Evolutionary conservation across 2,113 vertebrate species (phyloP), one percentile per base, ranked within the genome.

Genomic region (Caretta caretta): DNA sequence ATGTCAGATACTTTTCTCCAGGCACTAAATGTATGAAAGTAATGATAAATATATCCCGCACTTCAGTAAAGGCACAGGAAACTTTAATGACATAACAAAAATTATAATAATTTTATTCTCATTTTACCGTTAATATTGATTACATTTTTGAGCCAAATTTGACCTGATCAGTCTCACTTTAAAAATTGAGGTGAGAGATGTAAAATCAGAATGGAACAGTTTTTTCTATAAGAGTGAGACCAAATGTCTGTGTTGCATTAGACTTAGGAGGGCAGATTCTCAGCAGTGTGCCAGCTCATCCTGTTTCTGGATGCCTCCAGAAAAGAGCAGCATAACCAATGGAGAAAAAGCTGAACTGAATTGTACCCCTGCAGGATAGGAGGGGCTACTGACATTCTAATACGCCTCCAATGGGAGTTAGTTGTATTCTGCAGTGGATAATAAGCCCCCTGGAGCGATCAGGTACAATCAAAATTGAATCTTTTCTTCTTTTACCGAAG

Each of bases 401-500:
- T 50, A 24, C 10, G 24, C 76, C 96, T 93, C 87, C 86, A 93
- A 42, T 4, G 69, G 31, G 20, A 1, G 88, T 94, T 86, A 86
- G 72, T 42, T 72, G 35, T 86, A 86, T 9, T 11, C 24, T 92
- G 22, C 84, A 79, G 51, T 9, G 48, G 87, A 62, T 31, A 90
- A 80, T 0, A 0, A 0, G 1, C 76, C 93, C 80, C n/a, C 83
- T 8, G 35, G 51, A 49, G 69, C 49, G 49, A 2, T 17, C 38
- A 50, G 59, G 25, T 89, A 90, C 92, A 93, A 90, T 22, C 10
- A 35, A 76, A 29, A 20, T 69, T 16, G 90, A 76, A 62, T 25
- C 81, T 48, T 87, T 51, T 35, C 10, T 90, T 62, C 22, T 86
- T 86, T 62, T 88, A 27, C n/a, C 59, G 88, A 94, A 80, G n/a